Evolutionary conservation across 2,113 vertebrate species (phyloP), one percentile per base, ranked within the genome.

Genomic region (Hepsetus odoe): DNA sequence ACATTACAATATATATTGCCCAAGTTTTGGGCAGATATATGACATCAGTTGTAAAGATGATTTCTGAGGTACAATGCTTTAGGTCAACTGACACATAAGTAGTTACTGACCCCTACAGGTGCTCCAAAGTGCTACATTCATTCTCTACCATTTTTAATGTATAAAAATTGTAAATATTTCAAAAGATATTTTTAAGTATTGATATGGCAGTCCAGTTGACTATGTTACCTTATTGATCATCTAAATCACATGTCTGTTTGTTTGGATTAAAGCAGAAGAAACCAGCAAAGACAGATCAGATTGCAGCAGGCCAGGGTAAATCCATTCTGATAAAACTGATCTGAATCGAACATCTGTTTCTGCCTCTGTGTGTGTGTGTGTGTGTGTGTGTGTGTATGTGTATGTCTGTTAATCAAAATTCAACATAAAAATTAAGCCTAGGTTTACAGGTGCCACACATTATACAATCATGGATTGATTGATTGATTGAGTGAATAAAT

Each of bases 221-320:
- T 51, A 49, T 38, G 4, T 38, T 38, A 38, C 8, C 35, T 38
- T 8, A 38, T 38, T 38, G 1, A 42, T 42, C 40, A 6, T 4
- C 40, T 42, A 42, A 4, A 42, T 42, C 12, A 42, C 40, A 8
- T 7, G 6, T 42, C 40, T 65, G 22, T 44, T 13, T 44, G 22
- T 44, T 10, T 24, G 1, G 8, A 66, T 22, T 56, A 35, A 28
- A 59, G 8, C 14, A 40, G 11, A 73, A 58, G 79, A 79, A 51
- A 79, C 82, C 14, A 58, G 73, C 83, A 1, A 83, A 86, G 70
- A n/a, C 66, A 0, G 85, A 88, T 20, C 85, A 82, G 65, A 86
- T 84, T 1, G 82, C 74, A 38, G 26, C 26, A 59, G 87, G 89
- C 28, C 87, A 91, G 89, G 86, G 87, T 89, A 82, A 82, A 76